Base-by-base conservation (phyloP, 2,113 vertebrate species). In the Rhegmatorhina hoffmannsi region DNA sequence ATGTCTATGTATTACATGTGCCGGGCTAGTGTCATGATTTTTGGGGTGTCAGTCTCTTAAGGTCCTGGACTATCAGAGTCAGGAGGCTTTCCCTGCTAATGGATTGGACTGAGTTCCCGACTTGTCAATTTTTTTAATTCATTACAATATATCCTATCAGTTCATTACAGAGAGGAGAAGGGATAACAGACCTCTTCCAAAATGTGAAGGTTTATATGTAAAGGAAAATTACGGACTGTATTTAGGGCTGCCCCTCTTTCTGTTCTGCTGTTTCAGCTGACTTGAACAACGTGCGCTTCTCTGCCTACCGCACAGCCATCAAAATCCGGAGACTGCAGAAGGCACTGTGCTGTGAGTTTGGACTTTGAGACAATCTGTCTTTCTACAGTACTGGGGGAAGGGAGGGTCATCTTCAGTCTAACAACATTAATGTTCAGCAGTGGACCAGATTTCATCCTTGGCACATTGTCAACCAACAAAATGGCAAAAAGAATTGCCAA, bases 291-390 rank as follows among this genome's bases (percentile, higher is more conserved):
- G 99, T 99, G 40, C 99, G 99, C 78, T 99, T 99, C 98, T 99
- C 99, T 21, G 99, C 99, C 49, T 99, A 99, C 97, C 98, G 99
- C 78, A 99, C 99, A 2, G 99, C 99, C 74, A 99, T 99, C 98
- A 99, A 99, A 98, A 99, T 99, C 94, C 99, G 99, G 72, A 97
- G 99, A 60, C 98, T 99, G 47, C 99, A 99, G 95, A 99, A 99
- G 92, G 98, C 99, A 1, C 97, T 99, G 11, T 99, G 99, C 94
- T 98, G 99, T 99, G 97, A 99, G 99, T 99, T 81, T 79, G 58
- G 26, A 52, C 55, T 83, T 62, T 31, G 38, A 44, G 67, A 56
- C 24, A 67, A 62, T 67, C 67, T 62, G 25, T 59, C 83, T 90
- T 43, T 87, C 29, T 33, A 1, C 14, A 58, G 16, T 38, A 13